Conservation (phyloP, 2,113 vertebrate species). For the Glaucidium brasilianum region DNA sequence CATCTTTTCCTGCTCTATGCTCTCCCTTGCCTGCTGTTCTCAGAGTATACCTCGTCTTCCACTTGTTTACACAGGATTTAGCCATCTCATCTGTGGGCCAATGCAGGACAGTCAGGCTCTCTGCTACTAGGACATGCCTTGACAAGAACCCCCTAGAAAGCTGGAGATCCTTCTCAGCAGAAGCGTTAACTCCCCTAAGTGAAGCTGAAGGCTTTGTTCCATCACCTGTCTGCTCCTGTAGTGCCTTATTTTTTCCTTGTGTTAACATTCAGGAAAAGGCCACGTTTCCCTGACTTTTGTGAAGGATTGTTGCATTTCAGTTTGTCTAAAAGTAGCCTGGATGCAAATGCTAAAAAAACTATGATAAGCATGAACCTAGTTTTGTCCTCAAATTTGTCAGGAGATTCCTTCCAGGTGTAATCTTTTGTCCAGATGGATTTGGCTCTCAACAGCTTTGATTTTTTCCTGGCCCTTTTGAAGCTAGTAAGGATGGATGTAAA, state of each 20-base stretch:
- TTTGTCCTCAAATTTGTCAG: background rate
- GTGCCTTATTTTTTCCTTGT: background rate
- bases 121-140: background rate
- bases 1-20: rapidly evolving
- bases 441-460: background rate
- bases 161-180: background rate
- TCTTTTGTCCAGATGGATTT: background rate
- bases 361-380: background rate
- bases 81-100: background rate
- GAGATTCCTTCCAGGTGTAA: background rate
- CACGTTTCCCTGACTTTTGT: background rate
- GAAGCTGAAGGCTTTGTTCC: background rate
- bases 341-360: background rate
- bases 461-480: background rate
- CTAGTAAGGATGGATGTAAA: background rate
- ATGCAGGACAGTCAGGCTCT: background rate
- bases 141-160: background rate
- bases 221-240: background rate
- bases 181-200: background rate
- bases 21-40: background rate
- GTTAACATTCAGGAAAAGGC: background rate
- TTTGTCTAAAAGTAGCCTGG: background rate
- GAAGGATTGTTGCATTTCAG: background rate
- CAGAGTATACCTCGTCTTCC: background rate
- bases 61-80: background rate